Evolutionary conservation across 2,797 vertebrate species (phyloP), one percentile per base, ranked within the genome.

Genomic region (Gastrophryne carolinensis): DNA sequence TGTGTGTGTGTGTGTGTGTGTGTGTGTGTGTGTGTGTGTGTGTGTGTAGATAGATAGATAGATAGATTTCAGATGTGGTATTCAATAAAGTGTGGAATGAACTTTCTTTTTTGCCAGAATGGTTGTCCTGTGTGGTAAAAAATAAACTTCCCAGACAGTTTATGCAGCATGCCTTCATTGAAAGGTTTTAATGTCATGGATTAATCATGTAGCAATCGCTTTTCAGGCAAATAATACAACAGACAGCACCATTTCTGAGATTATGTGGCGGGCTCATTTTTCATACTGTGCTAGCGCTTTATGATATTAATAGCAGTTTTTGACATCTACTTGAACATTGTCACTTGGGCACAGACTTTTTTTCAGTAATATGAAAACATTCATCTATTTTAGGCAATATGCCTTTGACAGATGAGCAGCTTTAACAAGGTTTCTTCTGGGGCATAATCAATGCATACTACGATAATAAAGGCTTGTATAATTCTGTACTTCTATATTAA

Each of bases 391-490:
- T 57, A 10, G 49, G 53, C n/a, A 32, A 77, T 77, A 57, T 64
- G 71, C 67, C 67, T 77, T 65, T 77, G 67, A 77, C 67, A 71
- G 60, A 30, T 71, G 52, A 70, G 26, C 52, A 64, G 60, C 21
- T 41, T 64, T 77, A 71, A 77, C 29, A 64, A 27, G 49, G 58
- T 17, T 65, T 65, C 23, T 65, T 65, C 17, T 13, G 30, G 64
- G 60, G 71, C 67, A 71, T 77, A 60, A 71, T 23, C 54, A 52
- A 32, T 17, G 17, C 44, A 49, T 49, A 64, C n/a, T n/a, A n/a
- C n/a, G n/a, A n/a, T n/a, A n/a, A n/a, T n/a, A n/a, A n/a, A n/a
- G n/a, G n/a, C n/a, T n/a, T n/a, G n/a, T n/a, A n/a, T n/a, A n/a
- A n/a, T n/a, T n/a, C n/a, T n/a, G n/a, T n/a, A n/a, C n/a, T n/a